Evolutionary conservation across 1,140 invertebrate species (phyloP).

Genomic region (Anoplolepis gracilipes): DNA sequence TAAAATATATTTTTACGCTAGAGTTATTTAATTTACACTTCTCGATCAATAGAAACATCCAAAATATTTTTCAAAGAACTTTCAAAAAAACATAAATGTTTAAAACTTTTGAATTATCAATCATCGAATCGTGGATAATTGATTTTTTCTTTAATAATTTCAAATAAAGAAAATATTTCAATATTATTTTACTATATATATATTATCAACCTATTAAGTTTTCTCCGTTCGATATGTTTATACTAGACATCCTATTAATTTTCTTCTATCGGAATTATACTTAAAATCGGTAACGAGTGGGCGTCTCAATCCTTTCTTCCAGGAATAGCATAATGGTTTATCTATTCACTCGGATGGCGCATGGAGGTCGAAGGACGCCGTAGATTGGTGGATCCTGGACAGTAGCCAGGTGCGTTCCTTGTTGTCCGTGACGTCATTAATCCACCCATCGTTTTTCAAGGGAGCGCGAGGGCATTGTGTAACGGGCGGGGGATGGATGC

Average conservation of each 20-base stretch:
- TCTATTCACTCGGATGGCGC: slow-evolving; percentile 50
- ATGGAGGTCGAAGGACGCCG: slow-evolving; percentile 54
- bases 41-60: neutral
- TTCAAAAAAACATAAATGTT: neutral
- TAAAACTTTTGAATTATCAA: no score
- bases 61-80: neutral
- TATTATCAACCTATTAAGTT: neutral
- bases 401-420: slow-evolving; percentile 83
- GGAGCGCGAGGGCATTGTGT: slow-evolving; percentile 82
- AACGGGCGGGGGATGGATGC: slow-evolving; percentile 84
- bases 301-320: slow-evolving; percentile 13
- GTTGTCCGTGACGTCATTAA: slow-evolving; percentile 83
- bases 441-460: slow-evolving; percentile 83
- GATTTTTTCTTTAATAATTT: neutral
- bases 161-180: neutral
- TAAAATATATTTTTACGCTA: neutral
- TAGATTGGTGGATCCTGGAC: slow-evolving; percentile 76
- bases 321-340: slow-evolving; percentile 55
- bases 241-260: neutral
- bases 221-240: neutral
- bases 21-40: neutral
- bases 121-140: no score
- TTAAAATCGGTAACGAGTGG: neutral
- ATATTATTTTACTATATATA: neutral
- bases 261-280: neutral